Conservation (phyloP, 1,140 invertebrate genomes). For the Dryas iulia region DNA sequence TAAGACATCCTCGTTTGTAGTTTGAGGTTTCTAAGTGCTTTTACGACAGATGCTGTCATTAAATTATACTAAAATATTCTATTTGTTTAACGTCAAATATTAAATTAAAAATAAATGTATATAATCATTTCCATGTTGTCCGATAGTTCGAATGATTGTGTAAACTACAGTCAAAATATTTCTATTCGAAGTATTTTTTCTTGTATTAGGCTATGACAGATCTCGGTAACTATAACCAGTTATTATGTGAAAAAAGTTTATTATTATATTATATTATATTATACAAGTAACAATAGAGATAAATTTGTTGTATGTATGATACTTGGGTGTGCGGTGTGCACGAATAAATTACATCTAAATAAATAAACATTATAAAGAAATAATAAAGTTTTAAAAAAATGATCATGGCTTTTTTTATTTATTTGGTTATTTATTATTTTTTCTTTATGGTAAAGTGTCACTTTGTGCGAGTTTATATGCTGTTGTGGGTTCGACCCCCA, state of each 20-base stretch:
- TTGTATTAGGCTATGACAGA: slow-evolving; percentile 55
- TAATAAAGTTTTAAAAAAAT: slow-evolving; percentile 74
- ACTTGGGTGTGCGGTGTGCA: slow-evolving; percentile 50
- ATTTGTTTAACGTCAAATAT: slow-evolving; percentile 43
- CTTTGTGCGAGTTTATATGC: too few relatives aligned
- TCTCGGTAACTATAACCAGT: slow-evolving; percentile 70
- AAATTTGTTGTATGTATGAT: slow-evolving; percentile 74
- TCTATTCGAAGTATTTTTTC: slow-evolving; percentile 50
- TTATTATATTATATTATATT: too few relatives aligned
- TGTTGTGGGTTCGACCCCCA: too few relatives aligned
- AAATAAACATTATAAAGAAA: slow-evolving; percentile 75
- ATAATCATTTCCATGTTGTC: slow-evolving; percentile 50
- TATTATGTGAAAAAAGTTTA: slow-evolving; percentile 76
- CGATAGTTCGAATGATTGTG: slow-evolving; percentile 47
- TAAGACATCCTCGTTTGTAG: slow-evolving; percentile 37
- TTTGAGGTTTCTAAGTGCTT: slow-evolving; percentile 65
- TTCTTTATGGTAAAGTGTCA: too few relatives aligned
- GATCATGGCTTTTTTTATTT: slow-evolving; percentile 44
- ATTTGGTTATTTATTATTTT: too few relatives aligned
- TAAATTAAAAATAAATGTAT: slow-evolving; percentile 39
- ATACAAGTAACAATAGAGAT: slow-evolving; percentile 74
- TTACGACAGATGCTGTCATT: slow-evolving; percentile 72
- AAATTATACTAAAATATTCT: slow-evolving; percentile 50
- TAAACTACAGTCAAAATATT: slow-evolving; percentile 41
- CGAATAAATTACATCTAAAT: slow-evolving; percentile 72